phyloP scores from a whole-genome alignment of 2,113 vertebrate genomes.

The Platysternon megacephalum region DNA sequence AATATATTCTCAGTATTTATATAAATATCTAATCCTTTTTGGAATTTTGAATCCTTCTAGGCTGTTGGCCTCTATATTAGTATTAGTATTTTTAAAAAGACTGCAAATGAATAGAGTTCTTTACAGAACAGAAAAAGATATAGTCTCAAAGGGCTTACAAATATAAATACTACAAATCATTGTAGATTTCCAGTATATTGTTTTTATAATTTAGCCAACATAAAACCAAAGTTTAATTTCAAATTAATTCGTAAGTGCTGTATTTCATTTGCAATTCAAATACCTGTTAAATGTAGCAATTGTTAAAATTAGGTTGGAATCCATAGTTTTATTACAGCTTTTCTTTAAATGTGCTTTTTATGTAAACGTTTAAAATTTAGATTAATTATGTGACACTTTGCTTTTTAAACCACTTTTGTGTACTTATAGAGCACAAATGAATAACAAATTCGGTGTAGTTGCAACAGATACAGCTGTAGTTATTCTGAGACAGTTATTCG shows the following conservation, averaged over 20 bases:
- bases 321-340: background rate
- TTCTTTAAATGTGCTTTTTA: fast-evolving
- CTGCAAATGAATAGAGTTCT: background rate
- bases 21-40: fast-evolving
- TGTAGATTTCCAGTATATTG: background rate
- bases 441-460: background rate
- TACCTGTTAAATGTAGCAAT: background rate
- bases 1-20: background rate
- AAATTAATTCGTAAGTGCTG: fast-evolving
- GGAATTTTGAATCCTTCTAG: background rate
- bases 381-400: background rate
- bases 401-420: background rate
- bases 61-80: background rate
- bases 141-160: fast-evolving
- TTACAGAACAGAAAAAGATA: fast-evolving
- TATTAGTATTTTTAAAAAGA: background rate
- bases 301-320: background rate
- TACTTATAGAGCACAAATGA: background rate
- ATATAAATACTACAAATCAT: background rate
- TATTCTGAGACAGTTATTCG: background rate
- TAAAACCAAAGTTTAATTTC: background rate
- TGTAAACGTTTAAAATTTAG: background rate
- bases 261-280: fast-evolving
- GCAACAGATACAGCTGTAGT: background rate
- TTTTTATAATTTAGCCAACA: background rate